A percentile compares a stretch with the other conserved stretches of the same genome.
Evolutionary conservation across 1,140 invertebrate species (phyloP).

Genomic region (Globodera rostochiensis): DNA sequence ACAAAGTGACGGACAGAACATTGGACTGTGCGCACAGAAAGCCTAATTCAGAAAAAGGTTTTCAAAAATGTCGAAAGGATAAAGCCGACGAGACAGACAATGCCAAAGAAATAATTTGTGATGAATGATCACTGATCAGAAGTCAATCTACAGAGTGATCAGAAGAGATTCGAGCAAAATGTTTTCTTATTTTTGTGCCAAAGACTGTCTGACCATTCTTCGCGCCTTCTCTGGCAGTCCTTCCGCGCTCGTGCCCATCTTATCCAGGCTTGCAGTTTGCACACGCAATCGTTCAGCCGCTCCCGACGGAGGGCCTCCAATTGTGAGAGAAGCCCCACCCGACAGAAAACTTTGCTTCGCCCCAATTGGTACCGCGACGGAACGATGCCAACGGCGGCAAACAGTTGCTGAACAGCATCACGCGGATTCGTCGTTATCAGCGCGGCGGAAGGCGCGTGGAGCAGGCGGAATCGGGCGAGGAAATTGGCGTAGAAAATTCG

Average conservation of each 20-base stretch:
- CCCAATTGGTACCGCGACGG: constrained; percentile 42
- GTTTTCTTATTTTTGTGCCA: too few relatives aligned
- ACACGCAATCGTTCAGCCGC: constrained; percentile 38
- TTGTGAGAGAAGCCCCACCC: constrained; percentile 59
- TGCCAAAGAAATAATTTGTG: too few relatives aligned
- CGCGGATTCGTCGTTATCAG: constrained; percentile 11
- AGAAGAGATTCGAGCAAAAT: too few relatives aligned
- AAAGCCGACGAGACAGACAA: too few relatives aligned
- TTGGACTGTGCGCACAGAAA: constrained; percentile 52
- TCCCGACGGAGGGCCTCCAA: constrained; percentile 48
- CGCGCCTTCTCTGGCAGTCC: constrained; percentile 20
- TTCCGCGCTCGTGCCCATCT: constrained; percentile 46
- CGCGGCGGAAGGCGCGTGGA: constrained; percentile 25
- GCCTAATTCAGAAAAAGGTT: constrained; percentile 22
- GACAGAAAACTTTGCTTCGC: constrained; percentile 58
- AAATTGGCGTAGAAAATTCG: constrained; percentile 86
- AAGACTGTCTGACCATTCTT: constrained; percentile 43
- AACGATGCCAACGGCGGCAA: constrained; percentile 13
- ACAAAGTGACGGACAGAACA: constrained; percentile 43
- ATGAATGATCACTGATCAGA: too few relatives aligned
- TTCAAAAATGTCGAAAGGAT: too few relatives aligned
- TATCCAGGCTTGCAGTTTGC: constrained; percentile 52
- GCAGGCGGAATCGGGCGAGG: constrained; percentile 73
- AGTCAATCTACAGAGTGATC: too few relatives aligned
- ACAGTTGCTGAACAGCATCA: constrained; percentile 27